Percentiles rank a stretch among this genome's conserved stretches.
phyloP scores from a whole-genome alignment of 2,888 invertebrate species.

The Herminia tarsipennalis region DNA sequence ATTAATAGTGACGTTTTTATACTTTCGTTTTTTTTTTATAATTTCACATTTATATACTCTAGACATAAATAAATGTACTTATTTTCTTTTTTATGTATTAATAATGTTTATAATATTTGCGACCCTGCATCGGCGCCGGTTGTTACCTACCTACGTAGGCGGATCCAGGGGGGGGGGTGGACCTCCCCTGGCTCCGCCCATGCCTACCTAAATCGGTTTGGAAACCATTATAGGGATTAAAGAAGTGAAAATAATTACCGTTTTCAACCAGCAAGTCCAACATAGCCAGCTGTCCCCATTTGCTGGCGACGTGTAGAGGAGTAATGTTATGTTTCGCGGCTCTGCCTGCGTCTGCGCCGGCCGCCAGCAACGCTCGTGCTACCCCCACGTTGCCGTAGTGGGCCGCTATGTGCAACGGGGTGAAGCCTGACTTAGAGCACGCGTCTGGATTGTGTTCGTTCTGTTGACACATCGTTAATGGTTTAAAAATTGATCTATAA shows the following conservation, averaged over 20 bases:
- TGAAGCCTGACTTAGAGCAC: slow-evolving; percentile 98
- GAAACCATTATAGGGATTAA: too few species aligned
- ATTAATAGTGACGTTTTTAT: too few species aligned
- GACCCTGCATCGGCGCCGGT: too few species aligned
- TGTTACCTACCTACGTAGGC: too few species aligned
- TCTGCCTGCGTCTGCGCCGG: slow-evolving; percentile 97
- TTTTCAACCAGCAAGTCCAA: slow-evolving; percentile 94
- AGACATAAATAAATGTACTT: too few species aligned
- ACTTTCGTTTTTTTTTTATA: too few species aligned
- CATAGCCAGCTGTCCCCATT: slow-evolving; percentile 99
- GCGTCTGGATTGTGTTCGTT: slow-evolving; percentile 99
- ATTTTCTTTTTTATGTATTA: too few species aligned
- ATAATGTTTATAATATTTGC: too few species aligned
- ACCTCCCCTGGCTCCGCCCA: too few species aligned
- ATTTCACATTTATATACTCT: too few species aligned
- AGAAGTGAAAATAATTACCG: slow-evolving; percentile 63
- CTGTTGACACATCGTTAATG: slow-evolving; percentile 64
- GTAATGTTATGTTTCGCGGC: slow-evolving; percentile 99
- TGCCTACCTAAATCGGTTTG: too few species aligned
- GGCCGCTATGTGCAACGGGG: slow-evolving; percentile 98
- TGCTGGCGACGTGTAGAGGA: slow-evolving; percentile 98
- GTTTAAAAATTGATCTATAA: neutral
- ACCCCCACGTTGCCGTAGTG: slow-evolving; percentile 99
- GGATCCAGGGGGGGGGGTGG: too few species aligned
- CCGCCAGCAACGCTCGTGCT: slow-evolving; percentile 93